Conservation (phyloP, 2,888 invertebrate species). For the Drosophila pegasa region DNA sequence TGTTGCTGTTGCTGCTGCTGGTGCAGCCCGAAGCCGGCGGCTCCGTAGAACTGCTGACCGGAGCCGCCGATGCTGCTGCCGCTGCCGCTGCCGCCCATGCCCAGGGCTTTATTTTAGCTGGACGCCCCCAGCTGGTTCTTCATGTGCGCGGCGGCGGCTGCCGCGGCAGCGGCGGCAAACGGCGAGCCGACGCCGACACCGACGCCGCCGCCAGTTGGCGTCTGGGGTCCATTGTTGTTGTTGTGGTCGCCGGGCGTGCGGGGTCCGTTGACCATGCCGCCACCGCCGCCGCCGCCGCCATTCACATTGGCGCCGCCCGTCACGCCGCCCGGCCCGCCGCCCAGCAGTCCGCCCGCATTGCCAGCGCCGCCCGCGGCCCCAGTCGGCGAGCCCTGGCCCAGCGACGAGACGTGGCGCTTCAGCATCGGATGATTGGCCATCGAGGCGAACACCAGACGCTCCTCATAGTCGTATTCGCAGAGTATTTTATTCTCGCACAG, state of each 20-base stretch:
- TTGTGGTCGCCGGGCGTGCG: conserved; percentile 84
- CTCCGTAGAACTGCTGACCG: conserved; percentile 65
- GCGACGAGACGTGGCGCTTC: conserved; percentile 84
- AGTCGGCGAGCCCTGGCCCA: conserved; percentile 83
- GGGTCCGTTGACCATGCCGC: conserved; percentile 79
- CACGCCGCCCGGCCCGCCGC: conserved; percentile 68
- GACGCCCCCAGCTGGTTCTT: conserved; percentile 84
- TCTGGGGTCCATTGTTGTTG: conserved; percentile 83
- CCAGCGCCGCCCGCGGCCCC: conserved; percentile 72
- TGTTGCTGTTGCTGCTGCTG: conserved; percentile 62
- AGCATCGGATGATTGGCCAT: conserved; percentile 94
- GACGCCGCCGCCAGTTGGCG: conserved; percentile 79
- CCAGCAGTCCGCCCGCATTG: conserved; percentile 60
- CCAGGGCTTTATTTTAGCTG: conserved; percentile 85
- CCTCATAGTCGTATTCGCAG: conserved; percentile 99
- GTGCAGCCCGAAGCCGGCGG: conserved; percentile 59
- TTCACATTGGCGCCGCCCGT: conserved; percentile 50
- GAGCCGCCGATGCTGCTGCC: conserved; percentile 31
- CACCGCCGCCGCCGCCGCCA: conserved; percentile 40
- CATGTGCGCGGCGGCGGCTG: conserved; percentile 83
- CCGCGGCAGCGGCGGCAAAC: conserved; percentile 80
- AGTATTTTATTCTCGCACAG: conserved; percentile 98
- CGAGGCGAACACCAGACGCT: conserved; percentile 96
- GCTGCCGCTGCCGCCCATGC: conserved; percentile 70
- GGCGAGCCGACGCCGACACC: conserved; percentile 72